phyloP scores from a whole-genome alignment of 2,888 invertebrate species.

The Cryptocephalus moraei region DNA sequence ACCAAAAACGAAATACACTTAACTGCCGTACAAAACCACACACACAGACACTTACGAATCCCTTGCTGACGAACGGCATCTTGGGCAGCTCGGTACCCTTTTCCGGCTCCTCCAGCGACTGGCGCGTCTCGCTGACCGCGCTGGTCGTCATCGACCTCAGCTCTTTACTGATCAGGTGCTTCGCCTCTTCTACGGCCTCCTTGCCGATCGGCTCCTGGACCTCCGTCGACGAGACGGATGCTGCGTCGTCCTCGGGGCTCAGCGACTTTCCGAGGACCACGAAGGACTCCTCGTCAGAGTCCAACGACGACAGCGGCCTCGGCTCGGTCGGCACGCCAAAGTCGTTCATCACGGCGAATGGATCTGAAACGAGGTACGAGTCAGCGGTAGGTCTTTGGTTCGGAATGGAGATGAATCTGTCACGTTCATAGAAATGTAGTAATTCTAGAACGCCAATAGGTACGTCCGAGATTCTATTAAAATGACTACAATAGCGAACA shows the following conservation, averaged over 20 bases:
- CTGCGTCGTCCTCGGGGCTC: conserved; percentile 6
- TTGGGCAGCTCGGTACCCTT: conserved; percentile 6
- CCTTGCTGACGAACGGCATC: conserved; percentile 7
- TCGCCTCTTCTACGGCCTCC: conserved; percentile 15
- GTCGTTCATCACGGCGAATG: background rate
- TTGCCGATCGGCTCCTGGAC: conserved; percentile 3
- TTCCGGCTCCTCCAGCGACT: background rate
- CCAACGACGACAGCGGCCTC: conserved; percentile 9
- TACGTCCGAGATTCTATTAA: too few species aligned
- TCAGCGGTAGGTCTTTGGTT: too few species aligned
- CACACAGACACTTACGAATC: conserved; percentile 5
- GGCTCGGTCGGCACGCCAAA: conserved; percentile 14
- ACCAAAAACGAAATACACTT: background rate
- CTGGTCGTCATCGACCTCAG: conserved; percentile 9
- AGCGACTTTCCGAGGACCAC: conserved; percentile 20
- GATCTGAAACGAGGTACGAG: too few species aligned
- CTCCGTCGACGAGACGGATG: background rate
- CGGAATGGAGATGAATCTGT: too few species aligned
- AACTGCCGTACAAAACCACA: background rate
- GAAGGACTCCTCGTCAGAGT: conserved; percentile 19
- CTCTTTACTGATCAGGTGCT: conserved; percentile 16
- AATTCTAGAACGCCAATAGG: too few species aligned
- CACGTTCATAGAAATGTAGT: too few species aligned
- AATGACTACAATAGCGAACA: too few species aligned
- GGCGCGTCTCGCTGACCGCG: background rate